phyloP scores from a whole-genome alignment of 2,113 vertebrate genomes.

The Entomyzon cyanotis region DNA sequence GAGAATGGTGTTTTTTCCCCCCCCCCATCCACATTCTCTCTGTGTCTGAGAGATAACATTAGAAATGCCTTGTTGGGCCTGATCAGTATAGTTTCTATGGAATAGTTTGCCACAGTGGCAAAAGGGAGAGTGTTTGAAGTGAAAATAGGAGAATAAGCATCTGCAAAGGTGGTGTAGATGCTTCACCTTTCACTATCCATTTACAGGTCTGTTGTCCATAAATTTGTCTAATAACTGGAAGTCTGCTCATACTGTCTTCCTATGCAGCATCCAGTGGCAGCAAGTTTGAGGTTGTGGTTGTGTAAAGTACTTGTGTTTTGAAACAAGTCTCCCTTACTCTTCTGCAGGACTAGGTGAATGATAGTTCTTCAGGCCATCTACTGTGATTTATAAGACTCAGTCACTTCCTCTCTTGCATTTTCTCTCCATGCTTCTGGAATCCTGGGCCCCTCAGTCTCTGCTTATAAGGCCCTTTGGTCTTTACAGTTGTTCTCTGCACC shows the following conservation, averaged over 20 bases:
- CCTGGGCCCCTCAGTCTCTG: background rate
- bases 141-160: background rate
- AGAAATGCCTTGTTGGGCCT: background rate
- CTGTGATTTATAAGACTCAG: background rate
- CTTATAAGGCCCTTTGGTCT: background rate
- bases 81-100: background rate
- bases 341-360: background rate
- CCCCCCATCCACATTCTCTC: background rate
- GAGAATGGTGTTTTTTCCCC: background rate
- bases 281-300: background rate
- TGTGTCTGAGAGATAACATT: background rate
- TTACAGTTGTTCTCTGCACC: background rate
- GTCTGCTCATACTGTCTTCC: background rate
- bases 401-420: background rate
- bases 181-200: background rate
- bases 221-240: background rate
- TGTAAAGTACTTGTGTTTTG: background rate
- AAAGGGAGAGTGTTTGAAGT: background rate
- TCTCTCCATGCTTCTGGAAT: background rate
- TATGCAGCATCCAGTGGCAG: background rate
- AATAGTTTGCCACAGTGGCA: background rate
- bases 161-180: background rate
- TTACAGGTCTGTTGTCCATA: background rate
- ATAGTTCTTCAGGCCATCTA: background rate
- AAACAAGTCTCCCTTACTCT: background rate